Evolutionary conservation across 2,113 vertebrate genomes (phyloP), one percentile per base, ranked within the genome.

Genomic region (Taurulus bubalis): DNA sequence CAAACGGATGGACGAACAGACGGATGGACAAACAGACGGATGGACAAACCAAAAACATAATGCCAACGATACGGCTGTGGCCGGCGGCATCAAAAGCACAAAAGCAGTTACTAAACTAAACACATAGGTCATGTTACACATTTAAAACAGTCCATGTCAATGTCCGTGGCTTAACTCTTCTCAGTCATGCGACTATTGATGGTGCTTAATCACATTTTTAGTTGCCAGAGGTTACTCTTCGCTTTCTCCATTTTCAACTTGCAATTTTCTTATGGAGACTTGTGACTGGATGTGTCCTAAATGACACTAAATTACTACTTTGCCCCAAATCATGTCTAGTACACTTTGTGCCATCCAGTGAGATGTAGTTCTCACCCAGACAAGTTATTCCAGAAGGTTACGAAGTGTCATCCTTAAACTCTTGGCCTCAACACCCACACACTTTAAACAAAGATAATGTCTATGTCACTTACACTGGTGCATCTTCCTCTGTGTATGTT

Each of bases 351-450:
- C 24, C 15, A 28, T 70, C n/a, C 16, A 77, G 34, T 62, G 56
- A 66, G 10, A 87, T 53, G 26, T 7, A 22, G 71, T 67, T 79
- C 10, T 78, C 63, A 72, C 26, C 20, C 51, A 34, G 55, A 70
- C 34, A 70, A 69, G 34, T 68, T 34, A 79, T 76, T 79, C 64
- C 34, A 74, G 74, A 76, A 75, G 82, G 34, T 65, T 53, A 78
- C 28, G 20, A 85, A 78, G 65, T 28, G 14, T 77, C 70, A 80
- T 83, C 68, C 79, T 80, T 79, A 82, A 85, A 79, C 90, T 73
- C 86, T 72, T 80, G 66, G 68, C 86, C 76, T 81, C 71, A 63
- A 32, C 69, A 62, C 60, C 38, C 62, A 62, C 63, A 79, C 74
- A 73, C 34, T 78, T 32, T 83, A 79, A 80, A 80, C 77, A 77